These are phyloP conservation scores for Diploptera punctata DNA, from an alignment of 2,888 invertebrate genomes.

Conservation along the genomic window DNA sequence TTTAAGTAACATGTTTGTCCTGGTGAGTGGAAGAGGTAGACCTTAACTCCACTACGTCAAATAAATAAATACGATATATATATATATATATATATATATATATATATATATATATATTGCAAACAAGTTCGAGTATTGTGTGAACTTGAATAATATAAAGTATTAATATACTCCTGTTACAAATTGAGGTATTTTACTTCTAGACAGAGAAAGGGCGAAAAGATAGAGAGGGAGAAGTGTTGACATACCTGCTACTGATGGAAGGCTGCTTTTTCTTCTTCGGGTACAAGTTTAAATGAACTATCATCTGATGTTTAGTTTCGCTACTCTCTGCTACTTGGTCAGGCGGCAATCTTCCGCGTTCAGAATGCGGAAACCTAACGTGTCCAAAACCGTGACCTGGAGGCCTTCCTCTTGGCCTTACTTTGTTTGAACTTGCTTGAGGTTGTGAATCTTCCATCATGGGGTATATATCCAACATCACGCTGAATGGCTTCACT, in stretches of 20 bases:
- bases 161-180: no score
- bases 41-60: no score
- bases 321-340: slow-evolving; percentile 44
- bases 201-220: no score
- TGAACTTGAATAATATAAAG: no score
- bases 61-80: no score
- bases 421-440: slow-evolving; percentile 36
- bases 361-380: neutral
- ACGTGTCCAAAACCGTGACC: slow-evolving; percentile 2
- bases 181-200: no score
- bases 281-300: slow-evolving; percentile 70
- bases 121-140: no score
- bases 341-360: slow-evolving; percentile 7
- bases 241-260: slow-evolving; percentile 9
- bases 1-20: no score
- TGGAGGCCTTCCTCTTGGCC: slow-evolving; percentile 15
- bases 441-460: slow-evolving; percentile 48
- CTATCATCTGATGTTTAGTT: slow-evolving; percentile 64
- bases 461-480: slow-evolving; percentile 69
- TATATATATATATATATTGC: no score
- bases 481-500: slow-evolving; percentile 66
- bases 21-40: no score
- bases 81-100: no score
- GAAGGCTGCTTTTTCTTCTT: slow-evolving; percentile 54
- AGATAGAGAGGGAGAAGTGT: no score